These are phyloP conservation scores for Ptychoptera contaminata DNA, from an alignment of 2,888 invertebrate genomes.

Conservation along the genomic window DNA sequence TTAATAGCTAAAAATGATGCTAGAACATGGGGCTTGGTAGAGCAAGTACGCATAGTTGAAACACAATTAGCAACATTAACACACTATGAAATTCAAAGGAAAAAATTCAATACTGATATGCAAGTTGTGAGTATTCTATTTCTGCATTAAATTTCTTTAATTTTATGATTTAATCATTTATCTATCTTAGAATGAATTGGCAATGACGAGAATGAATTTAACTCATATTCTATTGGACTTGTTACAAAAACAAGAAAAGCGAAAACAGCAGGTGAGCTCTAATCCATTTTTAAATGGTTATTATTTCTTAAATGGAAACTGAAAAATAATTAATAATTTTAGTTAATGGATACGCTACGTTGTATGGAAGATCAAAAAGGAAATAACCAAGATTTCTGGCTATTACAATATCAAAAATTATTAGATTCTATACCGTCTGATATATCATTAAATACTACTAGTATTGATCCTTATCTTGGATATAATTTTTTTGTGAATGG, in stretches of 20 bases:
- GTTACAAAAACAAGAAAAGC: constrained; percentile 47
- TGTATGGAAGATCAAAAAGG: constrained; percentile 50
- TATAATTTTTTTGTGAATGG: constrained; percentile 54
- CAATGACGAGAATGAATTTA: constrained; percentile 49
- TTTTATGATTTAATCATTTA: not conserved
- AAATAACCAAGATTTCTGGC: constrained; percentile 47
- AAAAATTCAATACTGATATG: constrained; percentile 46
- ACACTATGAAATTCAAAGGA: constrained; percentile 53
- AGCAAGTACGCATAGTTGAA: constrained; percentile 59
- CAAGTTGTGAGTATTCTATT: constrained; percentile 37
- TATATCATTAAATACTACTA: constrained; percentile 41
- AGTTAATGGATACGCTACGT: constrained; percentile 48
- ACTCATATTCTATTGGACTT: constrained; percentile 51
- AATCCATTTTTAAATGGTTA: not conserved
- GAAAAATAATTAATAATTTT: constrained; percentile 18
- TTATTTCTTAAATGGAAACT: not conserved
- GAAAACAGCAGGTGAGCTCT: constrained; percentile 28
- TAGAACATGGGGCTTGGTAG: constrained; percentile 57
- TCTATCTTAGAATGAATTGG: constrained; percentile 41
- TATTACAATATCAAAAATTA: constrained; percentile 67
- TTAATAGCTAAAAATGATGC: constrained; percentile 57
- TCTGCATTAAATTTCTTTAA: not conserved
- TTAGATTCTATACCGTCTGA: constrained; percentile 59
- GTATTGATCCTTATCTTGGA: constrained; percentile 49
- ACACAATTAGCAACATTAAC: constrained; percentile 54